A percentile compares a stretch with the other conserved stretches of the same genome.
phyloP scores from a whole-genome alignment of 2,113 vertebrate species.

The Micromys minutus region DNA sequence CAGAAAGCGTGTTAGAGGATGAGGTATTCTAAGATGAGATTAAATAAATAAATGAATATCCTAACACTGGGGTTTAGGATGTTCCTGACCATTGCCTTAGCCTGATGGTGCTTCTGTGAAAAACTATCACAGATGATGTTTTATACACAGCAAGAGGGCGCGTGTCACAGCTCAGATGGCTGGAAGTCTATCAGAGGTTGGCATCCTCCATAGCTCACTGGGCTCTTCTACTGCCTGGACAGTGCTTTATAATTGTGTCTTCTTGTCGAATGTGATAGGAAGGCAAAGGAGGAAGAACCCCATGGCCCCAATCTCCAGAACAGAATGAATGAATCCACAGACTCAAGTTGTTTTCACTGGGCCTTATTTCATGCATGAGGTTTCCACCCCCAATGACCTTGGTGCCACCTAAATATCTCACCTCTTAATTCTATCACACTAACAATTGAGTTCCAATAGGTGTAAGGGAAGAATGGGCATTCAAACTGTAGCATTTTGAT shows the following conservation, averaged over 20 bases:
- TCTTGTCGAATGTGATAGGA: not conserved
- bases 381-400: not conserved
- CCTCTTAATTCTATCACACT: not conserved
- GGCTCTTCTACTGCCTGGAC: not conserved
- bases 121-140: not conserved
- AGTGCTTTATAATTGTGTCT: not conserved
- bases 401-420: too few species aligned
- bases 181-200: not conserved
- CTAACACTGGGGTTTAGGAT: not conserved
- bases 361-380: not conserved
- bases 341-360: not conserved
- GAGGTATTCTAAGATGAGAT: not conserved
- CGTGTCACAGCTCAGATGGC: not conserved
- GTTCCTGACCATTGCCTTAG: not conserved
- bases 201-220: not conserved
- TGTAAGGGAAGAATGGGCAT: not conserved
- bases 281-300: not conserved
- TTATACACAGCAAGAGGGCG: too few species aligned
- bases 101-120: not conserved
- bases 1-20: not conserved
- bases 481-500: not conserved
- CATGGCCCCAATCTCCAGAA: not conserved
- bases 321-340: not conserved
- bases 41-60: not conserved
- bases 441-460: not conserved